A percentile compares a stretch with the other conserved stretches of the same genome.
These are phyloP conservation scores for Penaeus chinensis DNA, from an alignment of 1,140 invertebrate genomes.

Conservation along the genomic window DNA sequence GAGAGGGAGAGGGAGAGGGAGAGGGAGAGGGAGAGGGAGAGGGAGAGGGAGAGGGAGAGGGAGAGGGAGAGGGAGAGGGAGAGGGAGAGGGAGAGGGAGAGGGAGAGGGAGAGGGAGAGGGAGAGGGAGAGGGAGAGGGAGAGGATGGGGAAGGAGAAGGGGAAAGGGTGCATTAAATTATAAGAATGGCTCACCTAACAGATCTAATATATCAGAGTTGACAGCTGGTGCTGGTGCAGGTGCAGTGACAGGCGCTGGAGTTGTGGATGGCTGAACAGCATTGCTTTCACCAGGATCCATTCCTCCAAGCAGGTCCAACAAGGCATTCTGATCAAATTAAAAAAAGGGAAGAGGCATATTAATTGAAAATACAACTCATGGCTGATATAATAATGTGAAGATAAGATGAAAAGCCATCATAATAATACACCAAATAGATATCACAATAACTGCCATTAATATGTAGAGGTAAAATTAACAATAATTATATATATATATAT, in stretches of 20 bases:
- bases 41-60: not conserved
- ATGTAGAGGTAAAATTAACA: too few species aligned
- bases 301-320: slow-evolving; percentile 80
- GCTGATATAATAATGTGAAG: too few species aligned
- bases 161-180: too few species aligned
- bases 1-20: too few species aligned
- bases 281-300: slow-evolving; percentile 67
- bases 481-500: too few species aligned
- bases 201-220: slow-evolving; percentile 86
- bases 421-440: too few species aligned
- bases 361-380: too few species aligned
- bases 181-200: slow-evolving; percentile 76
- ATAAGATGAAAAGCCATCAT: too few species aligned
- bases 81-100: not conserved
- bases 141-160: too few species aligned
- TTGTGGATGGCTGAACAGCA: slow-evolving; percentile 9
- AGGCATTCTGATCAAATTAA: slow-evolving; percentile 74
- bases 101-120: not conserved
- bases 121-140: too few species aligned
- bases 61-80: not conserved
- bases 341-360: not conserved
- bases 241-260: slow-evolving; percentile 59
- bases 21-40: not conserved
- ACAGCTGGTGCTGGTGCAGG: slow-evolving; percentile 70
- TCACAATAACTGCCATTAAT: too few species aligned